These are phyloP conservation scores for Heloderma charlesbogerti DNA, from an alignment of 2,113 vertebrate genomes.

Conservation along the genomic window DNA sequence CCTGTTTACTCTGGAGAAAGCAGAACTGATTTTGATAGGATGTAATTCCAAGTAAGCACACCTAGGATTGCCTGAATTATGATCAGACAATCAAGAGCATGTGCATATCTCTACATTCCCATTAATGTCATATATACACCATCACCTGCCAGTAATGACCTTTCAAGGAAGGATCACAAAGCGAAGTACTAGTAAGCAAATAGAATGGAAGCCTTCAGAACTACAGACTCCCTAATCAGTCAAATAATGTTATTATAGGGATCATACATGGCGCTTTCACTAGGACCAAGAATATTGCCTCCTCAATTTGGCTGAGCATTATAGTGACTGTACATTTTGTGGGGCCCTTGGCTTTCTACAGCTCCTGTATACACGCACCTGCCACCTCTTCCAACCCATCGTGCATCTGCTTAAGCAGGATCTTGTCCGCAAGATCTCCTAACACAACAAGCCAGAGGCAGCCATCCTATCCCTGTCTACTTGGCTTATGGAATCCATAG, in stretches of 20 bases:
- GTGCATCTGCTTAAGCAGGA: no score
- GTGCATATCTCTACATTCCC: no score
- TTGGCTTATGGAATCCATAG: not conserved
- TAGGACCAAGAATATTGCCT: not conserved
- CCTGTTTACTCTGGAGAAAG: not conserved
- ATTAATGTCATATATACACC: not conserved
- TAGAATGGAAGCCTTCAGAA: not conserved
- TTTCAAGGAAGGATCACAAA: not conserved
- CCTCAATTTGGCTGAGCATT: not conserved
- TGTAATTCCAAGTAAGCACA: not conserved
- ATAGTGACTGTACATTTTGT: no score
- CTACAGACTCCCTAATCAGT: no score
- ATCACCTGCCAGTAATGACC: not conserved
- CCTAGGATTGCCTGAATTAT: no score
- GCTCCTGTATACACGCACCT: not conserved
- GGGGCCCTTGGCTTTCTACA: not conserved
- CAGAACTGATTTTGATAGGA: not conserved
- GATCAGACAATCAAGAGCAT: not conserved
- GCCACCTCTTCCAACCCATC: not conserved
- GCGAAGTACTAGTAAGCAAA: not conserved
- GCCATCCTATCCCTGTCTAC: not conserved
- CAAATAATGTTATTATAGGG: not conserved
- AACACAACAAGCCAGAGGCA: no score
- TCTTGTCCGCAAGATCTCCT: not conserved
- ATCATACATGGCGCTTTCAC: not conserved